Conservation (phyloP, 2,888 invertebrate species). For the Brachyptera putata region DNA sequence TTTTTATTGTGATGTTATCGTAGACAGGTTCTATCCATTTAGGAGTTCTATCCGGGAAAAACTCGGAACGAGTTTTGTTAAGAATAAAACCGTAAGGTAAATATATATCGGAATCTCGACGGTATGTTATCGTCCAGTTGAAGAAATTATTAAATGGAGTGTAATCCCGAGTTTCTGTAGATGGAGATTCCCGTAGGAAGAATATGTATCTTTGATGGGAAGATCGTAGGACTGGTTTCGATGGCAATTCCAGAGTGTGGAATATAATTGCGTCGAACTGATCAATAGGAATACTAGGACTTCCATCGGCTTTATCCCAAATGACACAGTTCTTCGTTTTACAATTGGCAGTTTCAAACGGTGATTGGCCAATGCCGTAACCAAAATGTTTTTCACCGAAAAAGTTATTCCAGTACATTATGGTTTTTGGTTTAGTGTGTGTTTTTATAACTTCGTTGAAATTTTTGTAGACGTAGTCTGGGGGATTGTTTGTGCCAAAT, state of each 20-base stretch:
- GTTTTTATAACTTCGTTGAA: too few species aligned
- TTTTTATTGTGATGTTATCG: neutral
- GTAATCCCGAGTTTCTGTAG: neutral
- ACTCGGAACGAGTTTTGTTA: too few species aligned
- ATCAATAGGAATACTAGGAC: neutral
- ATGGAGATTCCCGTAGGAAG: neutral
- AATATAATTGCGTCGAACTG: neutral
- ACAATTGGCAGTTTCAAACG: neutral
- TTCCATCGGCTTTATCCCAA: neutral
- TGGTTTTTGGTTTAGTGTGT: too few species aligned
- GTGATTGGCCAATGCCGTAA: neutral
- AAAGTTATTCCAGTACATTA: neutral
- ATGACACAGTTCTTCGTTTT: neutral
- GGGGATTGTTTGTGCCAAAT: too few species aligned
- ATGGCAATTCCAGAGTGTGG: neutral
- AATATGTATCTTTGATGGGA: neutral
- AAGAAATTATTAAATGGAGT: neutral
- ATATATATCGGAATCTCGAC: conserved; percentile 1
- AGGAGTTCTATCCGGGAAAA: neutral
- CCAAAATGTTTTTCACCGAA: neutral
- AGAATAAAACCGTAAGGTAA: neutral
- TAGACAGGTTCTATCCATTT: neutral
- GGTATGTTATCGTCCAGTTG: neutral
- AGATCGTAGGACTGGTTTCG: neutral
- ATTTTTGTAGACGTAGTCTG: too few species aligned